Evolutionary conservation across 2,888 invertebrate genomes (phyloP).

Genomic region (Malthinus flaveolus): DNA sequence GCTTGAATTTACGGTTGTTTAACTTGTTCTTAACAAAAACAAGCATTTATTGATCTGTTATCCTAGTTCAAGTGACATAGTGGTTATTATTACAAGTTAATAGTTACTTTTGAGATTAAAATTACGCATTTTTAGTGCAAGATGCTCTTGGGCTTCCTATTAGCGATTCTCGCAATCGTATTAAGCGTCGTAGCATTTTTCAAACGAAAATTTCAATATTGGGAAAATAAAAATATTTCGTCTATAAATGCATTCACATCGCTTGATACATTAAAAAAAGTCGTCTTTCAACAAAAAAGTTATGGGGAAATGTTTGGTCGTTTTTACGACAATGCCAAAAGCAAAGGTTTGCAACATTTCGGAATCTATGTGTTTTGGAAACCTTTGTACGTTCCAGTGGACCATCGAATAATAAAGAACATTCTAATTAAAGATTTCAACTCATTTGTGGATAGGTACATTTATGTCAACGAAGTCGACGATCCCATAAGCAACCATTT

Average conservation of each 20-base stretch:
- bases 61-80: no score
- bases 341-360: conserved; percentile 36
- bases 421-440: conserved; percentile 62
- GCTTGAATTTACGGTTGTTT: no score
- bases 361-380: conserved; percentile 50
- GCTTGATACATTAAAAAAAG: conserved; percentile 34
- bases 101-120: no score
- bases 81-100: no score
- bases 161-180: no score
- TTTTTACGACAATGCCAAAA: conserved; percentile 18
- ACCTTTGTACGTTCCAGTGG: conserved; percentile 20
- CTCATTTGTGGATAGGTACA: conserved; percentile 63
- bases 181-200: no score
- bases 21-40: no score
- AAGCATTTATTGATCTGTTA: no score
- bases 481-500: conserved; percentile 61
- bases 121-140: no score
- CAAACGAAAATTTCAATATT: no score
- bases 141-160: no score
- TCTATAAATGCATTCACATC: conserved; percentile 36
- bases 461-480: conserved; percentile 44
- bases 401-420: conserved; percentile 37
- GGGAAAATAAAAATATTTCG: conserved; percentile 23
- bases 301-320: neutral
- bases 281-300: no score